Percentiles rank a stretch among this genome's conserved stretches.
These are phyloP conservation scores for Ctena decussata DNA, from an alignment of 2,888 invertebrate species.

Conservation along the genomic window DNA sequence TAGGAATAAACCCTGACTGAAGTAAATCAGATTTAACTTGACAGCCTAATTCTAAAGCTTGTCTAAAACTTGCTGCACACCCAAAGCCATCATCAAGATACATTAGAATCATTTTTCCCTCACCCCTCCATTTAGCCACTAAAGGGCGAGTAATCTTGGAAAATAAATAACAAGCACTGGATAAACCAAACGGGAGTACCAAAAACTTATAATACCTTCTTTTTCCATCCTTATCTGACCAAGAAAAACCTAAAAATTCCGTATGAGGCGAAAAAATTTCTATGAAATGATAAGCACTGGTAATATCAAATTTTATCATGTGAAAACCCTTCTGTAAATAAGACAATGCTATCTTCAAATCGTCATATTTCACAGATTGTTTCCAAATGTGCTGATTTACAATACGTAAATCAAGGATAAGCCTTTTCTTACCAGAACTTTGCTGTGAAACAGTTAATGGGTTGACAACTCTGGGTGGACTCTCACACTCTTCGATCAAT, in stretches of 20 bases:
- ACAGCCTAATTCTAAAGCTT: too few relatives aligned
- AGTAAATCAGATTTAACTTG: conserved; percentile 41
- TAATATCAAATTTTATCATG: conserved; percentile 17
- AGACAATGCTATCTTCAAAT: conserved; percentile 28
- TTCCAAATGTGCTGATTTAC: conserved; percentile 51
- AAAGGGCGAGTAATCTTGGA: conserved; percentile 42
- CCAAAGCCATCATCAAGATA: conserved; percentile 59
- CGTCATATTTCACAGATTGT: conserved; percentile 35
- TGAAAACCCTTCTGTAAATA: not conserved
- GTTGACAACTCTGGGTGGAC: not conserved
- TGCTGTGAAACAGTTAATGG: conserved; percentile 34
- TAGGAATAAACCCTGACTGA: conserved; percentile 40
- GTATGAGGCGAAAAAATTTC: conserved; percentile 15
- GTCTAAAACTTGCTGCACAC: not conserved
- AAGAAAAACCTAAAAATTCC: conserved; percentile 28
- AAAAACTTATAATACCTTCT: conserved; percentile 27
- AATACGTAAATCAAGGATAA: conserved; percentile 45
- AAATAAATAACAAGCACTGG: conserved; percentile 35
- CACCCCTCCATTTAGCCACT: conserved; percentile 43
- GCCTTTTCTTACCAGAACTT: conserved; percentile 34
- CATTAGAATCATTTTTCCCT: conserved; percentile 45
- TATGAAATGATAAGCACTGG: conserved; percentile 37
- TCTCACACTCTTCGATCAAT: not conserved
- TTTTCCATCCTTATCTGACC: not conserved
- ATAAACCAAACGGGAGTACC: conserved; percentile 53